phyloP scores from a whole-genome alignment of 1,140 invertebrate genomes.

The Zaprionus nigranus region DNA sequence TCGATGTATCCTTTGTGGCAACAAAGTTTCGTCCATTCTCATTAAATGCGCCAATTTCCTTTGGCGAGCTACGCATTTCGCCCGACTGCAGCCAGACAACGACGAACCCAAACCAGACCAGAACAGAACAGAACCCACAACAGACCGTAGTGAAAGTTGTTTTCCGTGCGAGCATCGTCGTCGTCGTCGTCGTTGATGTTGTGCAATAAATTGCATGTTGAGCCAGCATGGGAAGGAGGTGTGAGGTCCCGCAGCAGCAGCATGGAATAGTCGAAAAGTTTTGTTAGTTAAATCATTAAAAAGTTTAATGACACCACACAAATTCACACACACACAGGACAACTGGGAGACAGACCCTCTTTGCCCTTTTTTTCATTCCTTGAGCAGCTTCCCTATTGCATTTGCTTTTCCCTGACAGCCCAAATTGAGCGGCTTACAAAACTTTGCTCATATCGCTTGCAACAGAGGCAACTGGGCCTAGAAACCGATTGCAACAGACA shows the following conservation, averaged over 20 bases:
- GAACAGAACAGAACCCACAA: background rate
- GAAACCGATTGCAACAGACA: slow-evolving; percentile 19
- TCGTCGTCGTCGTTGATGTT: slow-evolving; percentile 40
- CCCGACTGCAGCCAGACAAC: slow-evolving; percentile 62
- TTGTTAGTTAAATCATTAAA: slow-evolving; percentile 84
- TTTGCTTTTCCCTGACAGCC: slow-evolving; percentile 40
- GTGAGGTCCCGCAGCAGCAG: background rate
- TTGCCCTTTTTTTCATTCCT: slow-evolving; percentile 18
- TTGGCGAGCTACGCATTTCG: slow-evolving; percentile 84
- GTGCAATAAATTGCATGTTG: slow-evolving; percentile 80
- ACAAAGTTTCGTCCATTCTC: slow-evolving; percentile 84
- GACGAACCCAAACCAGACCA: background rate
- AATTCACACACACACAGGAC: slow-evolving; percentile 37
- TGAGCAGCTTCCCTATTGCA: slow-evolving; percentile 31
- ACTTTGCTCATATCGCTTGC: slow-evolving; percentile 64
- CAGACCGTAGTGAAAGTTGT: slow-evolving; percentile 67
- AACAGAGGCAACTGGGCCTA: slow-evolving; percentile 34
- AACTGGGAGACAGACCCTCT: background rate
- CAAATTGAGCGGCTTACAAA: slow-evolving; percentile 42
- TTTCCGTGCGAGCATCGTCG: slow-evolving; percentile 33
- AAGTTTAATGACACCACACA: slow-evolving; percentile 78
- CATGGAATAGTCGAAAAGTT: slow-evolving; percentile 72
- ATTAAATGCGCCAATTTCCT: slow-evolving; percentile 85
- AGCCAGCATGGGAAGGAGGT: slow-evolving; percentile 15
- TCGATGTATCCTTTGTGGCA: slow-evolving; percentile 85